A percentile compares a stretch with the other conserved stretches of the same genome.
Evolutionary conservation across 2,888 invertebrate genomes (phyloP).

Genomic region (Lysandra bellargus): DNA sequence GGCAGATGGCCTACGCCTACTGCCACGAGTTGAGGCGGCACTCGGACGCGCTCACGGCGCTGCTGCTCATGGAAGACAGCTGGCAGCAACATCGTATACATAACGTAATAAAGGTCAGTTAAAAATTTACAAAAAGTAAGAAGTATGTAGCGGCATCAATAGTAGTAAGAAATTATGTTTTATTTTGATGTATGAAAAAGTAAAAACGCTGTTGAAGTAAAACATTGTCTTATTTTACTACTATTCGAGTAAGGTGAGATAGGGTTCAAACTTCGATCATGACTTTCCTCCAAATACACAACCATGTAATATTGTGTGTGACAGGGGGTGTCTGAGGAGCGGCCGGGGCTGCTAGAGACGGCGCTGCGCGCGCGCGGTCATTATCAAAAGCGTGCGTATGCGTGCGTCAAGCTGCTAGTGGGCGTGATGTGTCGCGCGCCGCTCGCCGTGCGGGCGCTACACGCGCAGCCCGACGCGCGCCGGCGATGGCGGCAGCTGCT

Average conservation of each 20-base stretch:
- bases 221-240: too few relatives aligned
- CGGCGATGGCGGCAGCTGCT: conserved; percentile 94
- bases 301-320: background rate
- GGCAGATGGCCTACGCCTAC: conserved; percentile 94
- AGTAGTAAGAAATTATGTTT: too few relatives aligned
- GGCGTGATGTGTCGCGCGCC: conserved; percentile 92
- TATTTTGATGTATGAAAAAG: too few relatives aligned
- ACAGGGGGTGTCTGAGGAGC: conserved; percentile 80
- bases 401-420: conserved; percentile 97
- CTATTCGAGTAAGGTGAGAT: background rate
- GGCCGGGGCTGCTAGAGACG: conserved; percentile 96
- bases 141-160: too few relatives aligned
- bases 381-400: conserved; percentile 97
- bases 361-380: conserved; percentile 95
- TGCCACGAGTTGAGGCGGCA: conserved; percentile 96
- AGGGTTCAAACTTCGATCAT: background rate
- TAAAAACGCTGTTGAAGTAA: too few relatives aligned
- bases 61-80: conserved; percentile 94
- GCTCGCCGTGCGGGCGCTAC: conserved; percentile 89
- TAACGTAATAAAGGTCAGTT: conserved; percentile 91
- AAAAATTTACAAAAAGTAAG: background rate
- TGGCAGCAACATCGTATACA: conserved; percentile 98
- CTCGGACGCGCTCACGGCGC: conserved; percentile 92
- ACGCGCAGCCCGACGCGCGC: conserved; percentile 88
- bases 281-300: background rate